Evolutionary conservation across 2,113 vertebrate genomes (phyloP).

Genomic region (Barbus barbus): DNA sequence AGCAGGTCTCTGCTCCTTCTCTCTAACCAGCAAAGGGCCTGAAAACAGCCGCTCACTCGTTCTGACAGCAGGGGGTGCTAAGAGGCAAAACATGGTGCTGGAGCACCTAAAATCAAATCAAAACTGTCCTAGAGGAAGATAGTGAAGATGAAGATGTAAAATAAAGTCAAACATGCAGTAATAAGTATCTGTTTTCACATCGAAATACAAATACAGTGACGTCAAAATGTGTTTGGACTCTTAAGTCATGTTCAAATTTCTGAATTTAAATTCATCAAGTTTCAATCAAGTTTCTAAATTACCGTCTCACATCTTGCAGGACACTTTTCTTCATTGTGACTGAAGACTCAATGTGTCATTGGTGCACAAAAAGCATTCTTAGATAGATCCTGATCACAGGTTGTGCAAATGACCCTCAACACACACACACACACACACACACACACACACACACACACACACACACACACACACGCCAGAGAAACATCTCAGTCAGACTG

Average conservation of each 20-base stretch:
- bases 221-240: neutral
- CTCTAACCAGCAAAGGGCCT: neutral
- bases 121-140: neutral
- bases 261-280: too few species aligned
- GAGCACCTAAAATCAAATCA: neutral
- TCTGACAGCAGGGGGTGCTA: slow-evolving; percentile 56
- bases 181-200: neutral
- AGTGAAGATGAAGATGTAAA: neutral
- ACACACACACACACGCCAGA: too few species aligned
- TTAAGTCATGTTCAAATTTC: neutral
- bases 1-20: neutral
- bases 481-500: too few species aligned
- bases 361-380: too few species aligned
- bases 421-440: neutral
- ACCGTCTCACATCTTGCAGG: too few species aligned
- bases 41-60: slow-evolving; percentile 11
- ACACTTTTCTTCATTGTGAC: too few species aligned
- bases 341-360: too few species aligned
- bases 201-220: neutral
- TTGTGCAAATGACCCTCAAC: too few species aligned
- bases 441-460: too few species aligned
- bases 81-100: slow-evolving; percentile 22
- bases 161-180: neutral
- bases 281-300: too few species aligned
- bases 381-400: too few species aligned